Percentiles rank a stretch among this genome's conserved stretches.
Evolutionary conservation across 2,888 invertebrate species (phyloP).

Genomic region (Sepiola atlantica): DNA sequence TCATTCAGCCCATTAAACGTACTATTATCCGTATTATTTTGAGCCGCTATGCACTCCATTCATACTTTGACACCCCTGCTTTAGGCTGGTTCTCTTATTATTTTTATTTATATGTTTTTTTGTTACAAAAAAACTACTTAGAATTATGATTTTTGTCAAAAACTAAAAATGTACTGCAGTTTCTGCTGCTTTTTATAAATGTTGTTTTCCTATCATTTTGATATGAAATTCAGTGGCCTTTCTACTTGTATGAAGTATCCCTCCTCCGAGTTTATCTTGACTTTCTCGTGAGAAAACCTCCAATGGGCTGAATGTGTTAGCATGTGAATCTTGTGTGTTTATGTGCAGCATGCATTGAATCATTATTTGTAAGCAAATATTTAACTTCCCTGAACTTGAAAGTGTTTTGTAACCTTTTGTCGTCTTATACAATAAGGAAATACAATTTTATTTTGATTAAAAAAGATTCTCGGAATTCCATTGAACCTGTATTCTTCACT

Average conservation of each 20-base stretch:
- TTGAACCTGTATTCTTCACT: background rate
- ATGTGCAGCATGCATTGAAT: constrained; percentile 12
- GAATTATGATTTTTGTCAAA: too few relatives aligned
- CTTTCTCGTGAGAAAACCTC: background rate
- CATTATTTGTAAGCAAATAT: background rate
- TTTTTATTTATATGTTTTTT: too few relatives aligned
- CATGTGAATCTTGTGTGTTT: constrained; percentile 36
- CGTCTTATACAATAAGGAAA: background rate
- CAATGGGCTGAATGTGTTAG: constrained; percentile 41
- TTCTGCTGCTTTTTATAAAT: background rate
- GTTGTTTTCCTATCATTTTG: too few relatives aligned
- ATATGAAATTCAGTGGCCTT: too few relatives aligned
- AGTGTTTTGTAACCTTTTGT: background rate
- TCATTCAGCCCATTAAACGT: constrained; percentile 38
- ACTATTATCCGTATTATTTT: background rate
- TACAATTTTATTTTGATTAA: too few relatives aligned
- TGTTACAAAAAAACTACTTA: background rate
- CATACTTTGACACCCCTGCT: background rate
- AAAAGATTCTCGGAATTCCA: background rate
- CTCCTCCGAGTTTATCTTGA: background rate
- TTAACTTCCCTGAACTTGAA: constrained; percentile 42
- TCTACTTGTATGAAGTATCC: background rate
- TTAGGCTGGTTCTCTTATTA: background rate
- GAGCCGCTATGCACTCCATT: background rate
- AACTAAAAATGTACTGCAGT: too few relatives aligned